These are phyloP conservation scores for Ursus arctos DNA, from an alignment of 2,113 vertebrate genomes.

Conservation along the genomic window DNA sequence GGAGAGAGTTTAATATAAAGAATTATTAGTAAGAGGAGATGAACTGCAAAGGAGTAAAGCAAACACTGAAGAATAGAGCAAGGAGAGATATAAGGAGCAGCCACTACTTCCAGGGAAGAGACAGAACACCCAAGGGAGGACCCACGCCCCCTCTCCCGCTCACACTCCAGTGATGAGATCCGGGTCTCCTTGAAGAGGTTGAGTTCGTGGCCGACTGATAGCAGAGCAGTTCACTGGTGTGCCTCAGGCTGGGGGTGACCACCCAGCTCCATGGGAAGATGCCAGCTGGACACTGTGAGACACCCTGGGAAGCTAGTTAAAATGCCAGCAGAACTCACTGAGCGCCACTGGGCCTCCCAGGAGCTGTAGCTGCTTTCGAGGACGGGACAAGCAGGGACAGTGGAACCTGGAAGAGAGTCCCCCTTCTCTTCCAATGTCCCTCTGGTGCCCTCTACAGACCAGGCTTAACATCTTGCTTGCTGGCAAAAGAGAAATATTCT, in stretches of 20 bases:
- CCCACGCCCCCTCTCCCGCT: fast-evolving
- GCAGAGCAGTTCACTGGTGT: not conserved
- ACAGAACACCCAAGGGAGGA: not conserved
- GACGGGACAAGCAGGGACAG: not conserved
- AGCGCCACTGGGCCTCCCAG: not conserved
- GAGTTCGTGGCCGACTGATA: not conserved
- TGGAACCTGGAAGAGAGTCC: not conserved
- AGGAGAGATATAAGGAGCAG: not conserved
- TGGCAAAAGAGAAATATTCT: not conserved
- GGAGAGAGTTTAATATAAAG: not conserved
- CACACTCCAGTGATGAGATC: not conserved
- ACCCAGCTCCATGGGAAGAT: not conserved
- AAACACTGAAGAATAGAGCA: not conserved
- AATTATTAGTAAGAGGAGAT: not conserved
- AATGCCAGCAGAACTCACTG: not conserved
- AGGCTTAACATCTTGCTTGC: not conserved
- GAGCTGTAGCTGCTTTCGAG: not conserved
- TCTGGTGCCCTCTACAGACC: slow-evolving; percentile 39
- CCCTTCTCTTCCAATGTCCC: not conserved
- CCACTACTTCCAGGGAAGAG: not conserved
- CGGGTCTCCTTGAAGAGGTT: not conserved
- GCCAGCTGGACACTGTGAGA: not conserved
- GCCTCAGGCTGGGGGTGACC: too few relatives aligned
- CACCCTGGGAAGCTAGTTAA: not conserved
- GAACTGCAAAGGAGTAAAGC: not conserved